These are phyloP conservation scores for Rhizomys pruinosus DNA, from an alignment of 2,113 vertebrate genomes.

Conservation along the genomic window DNA sequence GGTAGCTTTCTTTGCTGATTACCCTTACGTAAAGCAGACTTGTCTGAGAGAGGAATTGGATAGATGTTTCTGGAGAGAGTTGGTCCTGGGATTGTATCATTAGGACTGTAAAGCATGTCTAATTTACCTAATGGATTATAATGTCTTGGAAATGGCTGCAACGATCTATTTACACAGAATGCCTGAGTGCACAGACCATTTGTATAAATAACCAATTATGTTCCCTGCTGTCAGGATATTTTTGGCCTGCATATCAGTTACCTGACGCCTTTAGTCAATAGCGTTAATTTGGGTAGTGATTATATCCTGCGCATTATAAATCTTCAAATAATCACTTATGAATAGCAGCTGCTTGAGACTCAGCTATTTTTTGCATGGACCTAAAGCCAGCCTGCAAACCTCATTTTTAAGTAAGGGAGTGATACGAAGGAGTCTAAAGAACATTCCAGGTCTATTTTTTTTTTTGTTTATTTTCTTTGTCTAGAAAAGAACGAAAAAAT, in stretches of 20 bases:
- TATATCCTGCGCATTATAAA: slow-evolving; percentile 59
- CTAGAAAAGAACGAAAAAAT: slow-evolving; percentile 24
- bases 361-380: slow-evolving; percentile 35
- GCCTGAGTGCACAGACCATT: slow-evolving; percentile 70
- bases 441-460: not conserved
- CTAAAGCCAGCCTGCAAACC: slow-evolving; percentile 15
- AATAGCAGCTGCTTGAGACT: slow-evolving; percentile 39
- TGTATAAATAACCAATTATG: slow-evolving; percentile 77
- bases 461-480: slow-evolving; percentile 34
- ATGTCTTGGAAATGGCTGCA: slow-evolving; percentile 75
- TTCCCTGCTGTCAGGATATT: slow-evolving; percentile 64
- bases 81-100: slow-evolving; percentile 61
- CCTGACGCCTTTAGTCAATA: slow-evolving; percentile 56
- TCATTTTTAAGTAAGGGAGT: slow-evolving; percentile 37
- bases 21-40: not conserved
- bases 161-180: slow-evolving; percentile 76
- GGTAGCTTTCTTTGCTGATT: slow-evolving; percentile 23
- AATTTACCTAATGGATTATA: slow-evolving; percentile 79
- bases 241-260: slow-evolving; percentile 67
- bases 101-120: slow-evolving; percentile 69
- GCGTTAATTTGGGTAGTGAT: slow-evolving; percentile 65
- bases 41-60: slow-evolving; percentile 23
- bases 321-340: slow-evolving; percentile 65
- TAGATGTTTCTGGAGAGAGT: slow-evolving; percentile 64
- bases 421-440: not conserved